Conservation (phyloP, 92 coral and sea anemone species). For the Porites rus region DNA sequence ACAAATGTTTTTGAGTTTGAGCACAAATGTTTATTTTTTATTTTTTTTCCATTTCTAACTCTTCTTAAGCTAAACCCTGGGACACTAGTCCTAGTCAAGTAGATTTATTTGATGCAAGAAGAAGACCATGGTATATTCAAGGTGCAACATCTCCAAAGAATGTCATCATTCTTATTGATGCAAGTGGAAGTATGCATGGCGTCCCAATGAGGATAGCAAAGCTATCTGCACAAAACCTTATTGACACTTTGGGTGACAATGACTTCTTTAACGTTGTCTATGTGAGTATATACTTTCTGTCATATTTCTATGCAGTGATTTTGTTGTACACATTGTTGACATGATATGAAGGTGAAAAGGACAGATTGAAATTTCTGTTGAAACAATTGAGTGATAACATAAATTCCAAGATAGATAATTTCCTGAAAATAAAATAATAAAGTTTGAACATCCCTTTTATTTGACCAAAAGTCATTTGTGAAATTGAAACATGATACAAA, state of each 20-base stretch:
- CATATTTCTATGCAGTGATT: no score
- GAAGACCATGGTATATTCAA: conserved; percentile 94
- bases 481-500: no score
- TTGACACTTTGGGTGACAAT: conserved; percentile 93
- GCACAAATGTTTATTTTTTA: no score
- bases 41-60: not conserved
- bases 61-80: conserved; percentile 64
- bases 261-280: conserved; percentile 94
- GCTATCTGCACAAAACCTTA: conserved; percentile 87
- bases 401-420: no score
- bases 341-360: no score
- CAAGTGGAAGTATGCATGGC: conserved; percentile 99
- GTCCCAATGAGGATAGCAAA: conserved; percentile 92
- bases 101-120: conserved; percentile 90
- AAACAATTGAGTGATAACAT: no score
- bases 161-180: conserved; percentile 87
- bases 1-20: no score
- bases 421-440: no score
- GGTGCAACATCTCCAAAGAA: conserved; percentile 98
- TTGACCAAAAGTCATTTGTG: no score
- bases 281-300: conserved; percentile 64
- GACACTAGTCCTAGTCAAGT: conserved; percentile 68
- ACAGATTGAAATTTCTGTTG: no score
- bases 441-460: no score
- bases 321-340: no score